Base-by-base conservation (phyloP, 1,140 invertebrate genomes). In the Whitmania pigra region DNA sequence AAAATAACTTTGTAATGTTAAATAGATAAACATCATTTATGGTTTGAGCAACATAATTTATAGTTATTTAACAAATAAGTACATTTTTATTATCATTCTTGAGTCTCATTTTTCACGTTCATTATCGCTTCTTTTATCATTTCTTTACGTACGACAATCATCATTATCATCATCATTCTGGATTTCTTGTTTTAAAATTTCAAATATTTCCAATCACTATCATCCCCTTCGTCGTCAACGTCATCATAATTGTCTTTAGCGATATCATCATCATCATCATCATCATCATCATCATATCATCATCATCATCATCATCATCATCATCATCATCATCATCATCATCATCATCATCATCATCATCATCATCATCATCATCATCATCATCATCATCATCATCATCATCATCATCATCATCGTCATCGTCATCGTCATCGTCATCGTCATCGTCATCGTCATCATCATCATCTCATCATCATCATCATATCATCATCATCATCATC, bases 371-470 rank as follows among this genome's bases (percentile, higher is more conserved):
- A 57, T 57, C 54, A 57, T 57, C 54, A 57, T 57, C 54, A 25
- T 57, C 54, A 57, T 57, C 54, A 57, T 25, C 54, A 57, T 57
- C 54, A 57, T 57, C 54, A 57, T 57, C 54, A 57, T 57, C 54
- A 57, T 57, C 54, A 25, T 57, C 9, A 9, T 57, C 54, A 57
- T 57, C 54, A 57, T 57, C 54, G 54, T 57, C 54, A 57, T 57
- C 54, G 9, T 57, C 54, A 57, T 57, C 54, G 9, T 57, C 54
- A 57, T 57, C 54, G 9, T 63, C 57, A 63, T 63, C 57, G 15
- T n/a, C 57, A 63, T n/a, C 20, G 22, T 63, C 57, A 15, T 63
- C 57, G 18, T 63, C 57, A 63, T 63, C 57, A 63, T n/a, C 57
- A 13, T 31, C 57, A 63, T 63, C 57, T 63, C 57, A 63, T 63